These are phyloP conservation scores for Itoplectis maculator DNA, from an alignment of 2,888 invertebrate genomes.

Conservation along the genomic window DNA sequence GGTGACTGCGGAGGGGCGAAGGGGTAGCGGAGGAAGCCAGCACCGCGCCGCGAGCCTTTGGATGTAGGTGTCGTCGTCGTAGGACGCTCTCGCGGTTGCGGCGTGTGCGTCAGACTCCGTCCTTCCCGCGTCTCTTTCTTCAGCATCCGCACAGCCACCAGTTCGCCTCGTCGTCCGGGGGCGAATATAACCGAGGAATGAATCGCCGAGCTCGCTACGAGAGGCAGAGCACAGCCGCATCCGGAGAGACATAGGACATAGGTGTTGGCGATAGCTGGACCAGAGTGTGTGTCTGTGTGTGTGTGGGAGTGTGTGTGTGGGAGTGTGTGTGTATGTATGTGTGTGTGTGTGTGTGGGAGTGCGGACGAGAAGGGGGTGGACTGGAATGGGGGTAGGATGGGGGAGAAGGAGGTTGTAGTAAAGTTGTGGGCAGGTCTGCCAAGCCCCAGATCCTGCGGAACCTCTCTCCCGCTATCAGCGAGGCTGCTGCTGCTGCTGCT, in stretches of 20 bases:
- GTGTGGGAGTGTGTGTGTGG: neutral
- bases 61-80: conserved; percentile 54
- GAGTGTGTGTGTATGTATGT: neutral
- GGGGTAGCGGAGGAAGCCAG: conserved; percentile 30
- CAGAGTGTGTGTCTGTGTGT: conserved; percentile 6
- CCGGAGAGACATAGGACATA: neutral
- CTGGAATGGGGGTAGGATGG: neutral
- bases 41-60: conserved; percentile 29
- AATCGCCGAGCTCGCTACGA: conserved; percentile 19
- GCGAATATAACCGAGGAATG: conserved; percentile 30
- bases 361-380: neutral
- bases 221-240: conserved; percentile 27
- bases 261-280: conserved; percentile 20
- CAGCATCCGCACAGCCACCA: conserved; percentile 32
- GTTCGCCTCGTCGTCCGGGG: conserved; percentile 23
- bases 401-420: conserved; percentile 11
- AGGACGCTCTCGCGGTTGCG: conserved; percentile 65
- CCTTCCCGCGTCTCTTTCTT: conserved; percentile 54
- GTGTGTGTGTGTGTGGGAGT: neutral
- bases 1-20: too few species aligned
- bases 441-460: conserved; percentile 70
- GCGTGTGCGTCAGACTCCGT: conserved; percentile 65
- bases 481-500: too few species aligned
- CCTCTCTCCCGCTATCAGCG: conserved; percentile 46
- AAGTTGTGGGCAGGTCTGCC: conserved; percentile 61